Base-by-base conservation (phyloP, 1,140 invertebrate species). In the Notospermus geniculatus region DNA sequence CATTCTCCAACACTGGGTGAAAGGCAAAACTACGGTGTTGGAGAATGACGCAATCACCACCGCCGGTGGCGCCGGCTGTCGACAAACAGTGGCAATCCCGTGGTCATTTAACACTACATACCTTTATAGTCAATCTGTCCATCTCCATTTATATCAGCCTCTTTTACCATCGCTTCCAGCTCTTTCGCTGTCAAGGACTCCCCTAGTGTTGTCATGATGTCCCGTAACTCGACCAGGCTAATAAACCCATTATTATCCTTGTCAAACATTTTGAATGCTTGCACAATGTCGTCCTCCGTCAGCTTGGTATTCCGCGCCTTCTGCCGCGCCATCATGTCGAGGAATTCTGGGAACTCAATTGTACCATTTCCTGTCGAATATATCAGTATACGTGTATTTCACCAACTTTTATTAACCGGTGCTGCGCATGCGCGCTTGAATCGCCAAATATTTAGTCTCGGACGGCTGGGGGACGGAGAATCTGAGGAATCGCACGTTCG, bases 311-410 rank as follows among this genome's bases (percentile, higher is more conserved):
- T n/a, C n/a, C n/a, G 4, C 46, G n/a, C 19, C n/a, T 50, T 50
- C n/a, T 50, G 46, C 4, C 25, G n/a, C 25, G 46, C 46, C 46
- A 50, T 50, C 46, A 50, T 50, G n/a, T 50, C 46, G 4, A 50
- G 46, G 25, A 50, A 50, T n/a, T 50, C 46, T n/a, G 46, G 46
- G 46, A 50, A 50, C 46, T 50, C 46, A 7, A 50, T 50, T n/a
- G 46, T 23, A 23, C 46, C 46, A n/a, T 50, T 50, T 7, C 46
- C 46, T 50, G 46, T 5, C 4, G n/a, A 50, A 50, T 9, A 50
- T 4, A 15, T 7, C 5, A 36, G 32, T 4, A n/a, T n/a, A n/a
- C n/a, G n/a, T n/a, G n/a, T n/a, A n/a, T n/a, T n/a, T n/a, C n/a
- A n/a, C n/a, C n/a, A n/a, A n/a, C n/a, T n/a, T n/a, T n/a, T n/a